Evolutionary conservation across 2,113 vertebrate genomes (phyloP), one percentile per base, ranked within the genome.

Genomic region (Columba janthina): DNA sequence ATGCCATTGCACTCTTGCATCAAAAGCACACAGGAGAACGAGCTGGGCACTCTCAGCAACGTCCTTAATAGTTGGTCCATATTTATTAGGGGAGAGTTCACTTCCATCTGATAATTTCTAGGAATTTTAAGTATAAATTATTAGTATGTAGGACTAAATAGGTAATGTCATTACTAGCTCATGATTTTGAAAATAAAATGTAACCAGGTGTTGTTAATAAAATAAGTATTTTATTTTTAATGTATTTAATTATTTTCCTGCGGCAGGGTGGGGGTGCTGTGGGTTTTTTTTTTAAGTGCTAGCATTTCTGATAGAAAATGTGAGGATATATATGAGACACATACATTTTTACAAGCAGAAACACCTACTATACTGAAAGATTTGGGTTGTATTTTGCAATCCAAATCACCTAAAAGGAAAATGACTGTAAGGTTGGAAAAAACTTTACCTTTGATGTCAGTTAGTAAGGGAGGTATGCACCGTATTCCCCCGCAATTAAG

Each of bases 351-450:
- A 42, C 36, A 88, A 84, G 56, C 29, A 87, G 58, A 81, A 95
- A 34, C 21, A 82, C 84, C 70, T 80, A 53, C 74, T 84, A 18
- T 21, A 36, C 48, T 80, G 70, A 83, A 96, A 87, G 26, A 90
- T 89, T 80, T 69, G 26, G 7, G 13, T 89, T 80, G 48, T 61
- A 32, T 95, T 94, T 85, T 94, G 67, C 54, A 94, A 61, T 87
- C 54, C 80, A 90, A 66, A 81, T 85, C 28, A 18, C 34, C 44
- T 70, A 40, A 56, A 19, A 62, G 12, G 24, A 6, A 8, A 85
- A 78, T 88, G 53, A 81, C 61, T 78, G 36, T 46, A 75, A 92
- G 53, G 53, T 42, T 91, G 46, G 57, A 91, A 92, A 95, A 90
- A 48, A 36, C 57, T 73, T 87, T 70, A 88, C 70, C 24, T 90